phyloP scores from a whole-genome alignment of 2,113 vertebrate genomes.

The Vireo altiloquus region DNA sequence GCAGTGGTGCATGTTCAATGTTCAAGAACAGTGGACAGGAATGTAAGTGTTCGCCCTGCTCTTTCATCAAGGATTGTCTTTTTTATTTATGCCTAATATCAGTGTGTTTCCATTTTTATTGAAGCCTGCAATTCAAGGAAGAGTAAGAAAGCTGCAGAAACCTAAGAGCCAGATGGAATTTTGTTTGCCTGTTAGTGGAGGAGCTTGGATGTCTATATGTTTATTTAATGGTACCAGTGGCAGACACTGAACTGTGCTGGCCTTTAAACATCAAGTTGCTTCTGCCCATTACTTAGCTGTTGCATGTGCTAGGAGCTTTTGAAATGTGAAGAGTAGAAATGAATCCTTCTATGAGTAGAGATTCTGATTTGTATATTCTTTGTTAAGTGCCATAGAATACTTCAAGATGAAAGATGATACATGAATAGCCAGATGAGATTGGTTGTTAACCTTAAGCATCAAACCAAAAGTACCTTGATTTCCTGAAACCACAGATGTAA shows the following conservation, averaged over 20 bases:
- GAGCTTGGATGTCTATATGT: background rate
- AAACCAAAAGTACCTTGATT: conserved; percentile 39
- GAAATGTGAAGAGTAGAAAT: background rate
- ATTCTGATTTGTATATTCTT: background rate
- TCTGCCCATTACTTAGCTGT: background rate
- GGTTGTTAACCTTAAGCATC: conserved; percentile 4
- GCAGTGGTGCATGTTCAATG: background rate
- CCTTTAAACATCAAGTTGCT: background rate
- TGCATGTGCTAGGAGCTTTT: background rate
- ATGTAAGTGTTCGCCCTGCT: background rate
- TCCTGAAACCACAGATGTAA: conserved; percentile 37
- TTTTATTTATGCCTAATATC: background rate
- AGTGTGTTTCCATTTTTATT: background rate
- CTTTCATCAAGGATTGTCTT: background rate
- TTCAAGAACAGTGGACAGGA: background rate
- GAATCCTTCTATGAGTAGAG: background rate
- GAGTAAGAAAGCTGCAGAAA: background rate
- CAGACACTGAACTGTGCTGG: background rate
- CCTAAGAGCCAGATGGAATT: background rate
- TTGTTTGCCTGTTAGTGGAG: background rate
- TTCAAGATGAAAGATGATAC: background rate
- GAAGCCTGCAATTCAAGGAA: background rate
- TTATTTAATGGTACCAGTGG: background rate
- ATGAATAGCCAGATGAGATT: background rate
- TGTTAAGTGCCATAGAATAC: background rate